These are phyloP conservation scores for Ictalurus furcatus DNA, from an alignment of 2,113 vertebrate genomes.

Conservation along the genomic window DNA sequence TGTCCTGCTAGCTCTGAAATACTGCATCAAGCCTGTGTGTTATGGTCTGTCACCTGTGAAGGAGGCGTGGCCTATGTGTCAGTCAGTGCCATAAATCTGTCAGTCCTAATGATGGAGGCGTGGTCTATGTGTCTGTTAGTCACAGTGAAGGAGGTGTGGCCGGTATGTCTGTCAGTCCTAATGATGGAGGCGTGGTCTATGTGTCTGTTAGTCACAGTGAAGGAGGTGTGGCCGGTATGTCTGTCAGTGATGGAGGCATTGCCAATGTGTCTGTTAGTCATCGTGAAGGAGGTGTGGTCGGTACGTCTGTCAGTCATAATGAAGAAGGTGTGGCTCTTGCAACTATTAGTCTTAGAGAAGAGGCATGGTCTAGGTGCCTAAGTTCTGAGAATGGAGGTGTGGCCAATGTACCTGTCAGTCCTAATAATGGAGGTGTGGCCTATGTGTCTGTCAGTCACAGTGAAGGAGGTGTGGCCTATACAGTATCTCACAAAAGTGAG, in stretches of 20 bases:
- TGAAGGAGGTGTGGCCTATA: not conserved
- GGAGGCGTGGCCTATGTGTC: not conserved
- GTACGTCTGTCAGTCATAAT: not conserved
- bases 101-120: not conserved
- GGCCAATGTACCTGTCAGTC: not conserved
- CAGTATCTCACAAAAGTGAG: no score
- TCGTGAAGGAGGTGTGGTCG: not conserved
- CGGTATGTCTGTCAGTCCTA: not conserved
- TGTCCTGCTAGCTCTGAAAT: constrained; percentile 8
- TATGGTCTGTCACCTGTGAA: not conserved
- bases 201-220: rapidly evolving
- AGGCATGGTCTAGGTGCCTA: not conserved
- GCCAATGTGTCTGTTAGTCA: not conserved
- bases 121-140: not conserved
- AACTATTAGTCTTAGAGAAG: no score
- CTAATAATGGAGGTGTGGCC: not conserved
- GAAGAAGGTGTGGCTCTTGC: not conserved
- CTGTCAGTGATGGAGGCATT: not conserved
- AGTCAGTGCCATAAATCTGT: not conserved
- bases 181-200: not conserved
- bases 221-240: not conserved
- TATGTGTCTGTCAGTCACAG: not conserved
- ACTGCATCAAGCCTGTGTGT: not conserved
- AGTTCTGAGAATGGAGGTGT: no score
- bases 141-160: not conserved